Conservation (phyloP, 1,140 invertebrate genomes). For the Drosophila nannoptera region DNA sequence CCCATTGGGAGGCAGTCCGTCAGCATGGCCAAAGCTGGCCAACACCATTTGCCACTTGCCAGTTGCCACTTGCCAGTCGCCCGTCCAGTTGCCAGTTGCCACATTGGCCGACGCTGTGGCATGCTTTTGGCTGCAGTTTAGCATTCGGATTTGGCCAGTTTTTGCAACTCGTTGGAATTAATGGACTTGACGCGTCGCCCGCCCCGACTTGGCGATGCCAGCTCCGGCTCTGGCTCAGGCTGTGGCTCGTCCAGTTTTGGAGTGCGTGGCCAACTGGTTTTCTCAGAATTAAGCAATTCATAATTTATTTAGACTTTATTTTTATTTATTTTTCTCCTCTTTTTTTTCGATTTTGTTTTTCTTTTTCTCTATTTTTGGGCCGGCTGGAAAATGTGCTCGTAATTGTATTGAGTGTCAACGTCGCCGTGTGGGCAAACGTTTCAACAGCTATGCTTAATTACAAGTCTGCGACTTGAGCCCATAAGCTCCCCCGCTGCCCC, state of each 20-base stretch:
- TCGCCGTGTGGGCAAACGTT: slow-evolving; percentile 46
- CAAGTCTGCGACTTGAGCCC: slow-evolving; percentile 40
- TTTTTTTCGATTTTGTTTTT: slow-evolving; percentile 17
- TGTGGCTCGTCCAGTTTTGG: no score
- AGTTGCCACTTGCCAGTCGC: slow-evolving; percentile 33
- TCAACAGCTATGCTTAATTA: slow-evolving; percentile 56
- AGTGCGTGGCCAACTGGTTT: slow-evolving; percentile 23
- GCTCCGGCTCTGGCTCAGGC: slow-evolving; percentile 26
- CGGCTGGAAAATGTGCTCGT: slow-evolving; percentile 39
- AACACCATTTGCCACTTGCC: slow-evolving; percentile 50
- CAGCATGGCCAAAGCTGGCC: slow-evolving; percentile 27
- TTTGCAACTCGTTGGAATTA: slow-evolving; percentile 52
- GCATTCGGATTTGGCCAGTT: slow-evolving; percentile 51
- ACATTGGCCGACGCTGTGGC: slow-evolving; percentile 2
- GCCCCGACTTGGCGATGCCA: slow-evolving; percentile 18
- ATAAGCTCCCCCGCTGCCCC: slow-evolving; percentile 4
- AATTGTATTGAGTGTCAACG: slow-evolving; percentile 40
- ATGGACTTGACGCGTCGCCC: slow-evolving; percentile 42
- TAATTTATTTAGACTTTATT: slow-evolving; percentile 5
- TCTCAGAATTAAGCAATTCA: slow-evolving; percentile 50
- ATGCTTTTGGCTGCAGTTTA: slow-evolving; percentile 36
- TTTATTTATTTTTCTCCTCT: slow-evolving; percentile 1
- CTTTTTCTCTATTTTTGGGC: slow-evolving; percentile 7
- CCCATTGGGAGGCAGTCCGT: slow-evolving; percentile 18
- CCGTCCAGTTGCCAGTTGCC: slow-evolving; percentile 42